phyloP scores from a whole-genome alignment of 2,113 vertebrate genomes.

The Garra rufa region DNA sequence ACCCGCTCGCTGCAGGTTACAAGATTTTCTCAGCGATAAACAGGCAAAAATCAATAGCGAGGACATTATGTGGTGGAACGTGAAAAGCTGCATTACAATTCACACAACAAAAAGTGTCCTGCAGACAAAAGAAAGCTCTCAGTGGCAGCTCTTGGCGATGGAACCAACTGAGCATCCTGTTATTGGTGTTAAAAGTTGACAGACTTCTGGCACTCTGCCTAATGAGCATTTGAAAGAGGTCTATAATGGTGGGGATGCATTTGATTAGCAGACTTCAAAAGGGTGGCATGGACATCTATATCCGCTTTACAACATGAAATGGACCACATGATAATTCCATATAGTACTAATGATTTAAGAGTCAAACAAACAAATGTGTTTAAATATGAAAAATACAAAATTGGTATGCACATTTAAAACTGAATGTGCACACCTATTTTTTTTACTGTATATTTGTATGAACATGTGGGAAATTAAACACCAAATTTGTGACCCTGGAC shows the following conservation, averaged over 20 bases:
- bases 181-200: constrained; percentile 71
- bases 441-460: too few species aligned
- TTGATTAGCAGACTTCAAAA: constrained; percentile 65
- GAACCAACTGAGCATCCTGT: constrained; percentile 58
- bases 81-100: constrained; percentile 40
- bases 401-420: too few species aligned
- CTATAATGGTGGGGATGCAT: constrained; percentile 63
- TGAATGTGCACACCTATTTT: too few species aligned
- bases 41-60: constrained; percentile 19
- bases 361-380: background rate
- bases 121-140: constrained; percentile 64
- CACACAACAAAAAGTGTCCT: constrained; percentile 40
- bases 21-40: constrained; percentile 38
- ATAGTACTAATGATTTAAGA: background rate
- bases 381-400: background rate
- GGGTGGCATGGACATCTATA: constrained; percentile 56
- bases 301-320: constrained; percentile 65
- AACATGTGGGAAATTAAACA: too few species aligned
- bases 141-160: constrained; percentile 55
- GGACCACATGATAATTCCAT: background rate
- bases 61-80: constrained; percentile 45
- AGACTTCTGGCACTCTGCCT: constrained; percentile 69
- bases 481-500: too few species aligned
- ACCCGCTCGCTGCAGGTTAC: constrained; percentile 55
- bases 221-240: constrained; percentile 73